Percentiles rank a stretch among this genome's conserved stretches.
phyloP scores from a whole-genome alignment of 2,888 invertebrate species.

The Synergus umbraculus region DNA sequence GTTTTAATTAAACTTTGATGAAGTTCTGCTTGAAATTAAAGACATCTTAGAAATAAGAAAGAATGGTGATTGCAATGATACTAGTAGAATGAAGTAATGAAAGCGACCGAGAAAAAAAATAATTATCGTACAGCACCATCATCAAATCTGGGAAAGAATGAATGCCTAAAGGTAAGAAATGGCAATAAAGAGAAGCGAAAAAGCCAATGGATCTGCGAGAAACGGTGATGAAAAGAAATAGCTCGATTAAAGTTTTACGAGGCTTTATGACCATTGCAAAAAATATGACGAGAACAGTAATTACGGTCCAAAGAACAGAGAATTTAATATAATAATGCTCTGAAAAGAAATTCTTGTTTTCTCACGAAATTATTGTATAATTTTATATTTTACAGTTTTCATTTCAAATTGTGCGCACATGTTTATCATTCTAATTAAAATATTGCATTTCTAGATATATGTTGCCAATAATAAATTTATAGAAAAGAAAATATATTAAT shows the following conservation, averaged over 20 bases:
- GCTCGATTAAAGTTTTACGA: slow-evolving; percentile 55
- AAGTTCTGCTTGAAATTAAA: neutral
- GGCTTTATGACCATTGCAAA: slow-evolving; percentile 43
- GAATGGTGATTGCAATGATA: neutral
- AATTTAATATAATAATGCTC: neutral
- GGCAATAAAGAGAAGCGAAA: slow-evolving; percentile 16
- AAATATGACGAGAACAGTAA: neutral
- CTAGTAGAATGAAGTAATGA: neutral
- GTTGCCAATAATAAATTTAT: no score
- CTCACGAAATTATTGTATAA: neutral
- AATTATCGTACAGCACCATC: neutral
- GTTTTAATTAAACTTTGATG: slow-evolving; percentile 7
- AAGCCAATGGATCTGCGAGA: slow-evolving; percentile 44
- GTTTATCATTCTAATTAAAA: neutral
- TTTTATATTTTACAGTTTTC: neutral
- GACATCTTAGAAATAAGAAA: neutral
- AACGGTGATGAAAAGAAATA: slow-evolving; percentile 53
- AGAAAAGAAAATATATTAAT: neutral
- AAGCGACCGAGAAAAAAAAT: neutral
- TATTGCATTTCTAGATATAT: no score
- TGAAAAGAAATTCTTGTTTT: neutral
- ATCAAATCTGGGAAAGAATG: neutral
- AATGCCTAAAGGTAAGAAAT: slow-evolving; percentile 13
- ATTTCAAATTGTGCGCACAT: neutral
- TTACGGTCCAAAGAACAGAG: neutral